Evolutionary conservation across 2,797 vertebrate species (phyloP).

Genomic region (Poecilia picta): DNA sequence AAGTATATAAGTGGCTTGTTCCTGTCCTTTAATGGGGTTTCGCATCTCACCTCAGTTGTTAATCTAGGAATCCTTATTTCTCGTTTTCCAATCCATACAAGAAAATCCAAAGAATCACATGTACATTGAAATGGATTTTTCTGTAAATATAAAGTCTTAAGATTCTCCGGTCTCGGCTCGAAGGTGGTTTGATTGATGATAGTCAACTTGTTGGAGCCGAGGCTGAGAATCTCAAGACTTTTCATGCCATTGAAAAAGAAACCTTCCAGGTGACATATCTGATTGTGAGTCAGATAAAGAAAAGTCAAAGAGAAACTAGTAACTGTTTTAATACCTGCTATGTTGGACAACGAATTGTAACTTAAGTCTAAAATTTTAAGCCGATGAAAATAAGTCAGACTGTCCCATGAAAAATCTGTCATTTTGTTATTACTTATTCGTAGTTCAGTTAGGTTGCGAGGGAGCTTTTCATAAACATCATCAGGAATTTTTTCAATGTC

Average conservation of each 20-base stretch:
- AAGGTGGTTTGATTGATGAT: constrained; percentile 78
- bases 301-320: constrained; percentile 64
- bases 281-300: constrained; percentile 79
- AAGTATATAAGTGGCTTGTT: constrained; percentile 61
- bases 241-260: constrained; percentile 62
- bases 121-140: constrained; percentile 83
- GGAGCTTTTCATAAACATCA: constrained; percentile 67
- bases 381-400: constrained; percentile 60
- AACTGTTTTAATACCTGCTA: constrained; percentile 56
- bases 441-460: constrained; percentile 71
- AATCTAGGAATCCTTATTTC: constrained; percentile 71
- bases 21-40: constrained; percentile 58
- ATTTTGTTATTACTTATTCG: constrained; percentile 69
- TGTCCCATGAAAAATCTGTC: constrained; percentile 73
- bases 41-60: constrained; percentile 69
- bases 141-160: constrained; percentile 71
- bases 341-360: constrained; percentile 69
- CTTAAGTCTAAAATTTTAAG: constrained; percentile 79
- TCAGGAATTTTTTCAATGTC: constrained; percentile 63
- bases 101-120: constrained; percentile 80
- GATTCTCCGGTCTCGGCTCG: constrained; percentile 33
- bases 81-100: constrained; percentile 77
- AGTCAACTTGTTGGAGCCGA: constrained; percentile 78
- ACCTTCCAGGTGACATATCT: constrained; percentile 71
- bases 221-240: constrained; percentile 71